A percentile compares a stretch with the other conserved stretches of the same genome.
These are phyloP conservation scores for Dunckerocampus dactyliophorus DNA, from an alignment of 2,113 vertebrate species.

Conservation along the genomic window DNA sequence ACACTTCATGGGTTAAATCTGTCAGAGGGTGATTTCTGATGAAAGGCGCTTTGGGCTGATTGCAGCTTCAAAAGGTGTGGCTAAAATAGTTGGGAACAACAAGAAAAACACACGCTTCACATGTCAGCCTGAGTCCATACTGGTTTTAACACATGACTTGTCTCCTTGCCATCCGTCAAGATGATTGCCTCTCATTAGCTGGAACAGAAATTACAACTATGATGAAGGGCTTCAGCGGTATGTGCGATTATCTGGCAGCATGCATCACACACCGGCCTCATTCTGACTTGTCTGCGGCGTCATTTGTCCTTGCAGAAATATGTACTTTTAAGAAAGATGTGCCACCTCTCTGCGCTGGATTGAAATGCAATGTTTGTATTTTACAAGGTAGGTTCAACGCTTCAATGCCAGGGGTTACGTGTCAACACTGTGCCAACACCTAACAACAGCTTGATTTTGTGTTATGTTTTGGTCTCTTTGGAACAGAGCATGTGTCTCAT, in stretches of 20 bases:
- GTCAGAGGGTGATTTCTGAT: background rate
- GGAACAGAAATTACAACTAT: conserved; percentile 42
- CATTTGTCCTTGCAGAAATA: background rate
- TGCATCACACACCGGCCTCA: conserved; percentile 23
- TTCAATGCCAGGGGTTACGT: conserved; percentile 36
- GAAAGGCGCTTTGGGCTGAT: conserved; percentile 4
- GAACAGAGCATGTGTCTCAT: conserved; percentile 39
- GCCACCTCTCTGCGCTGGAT: background rate
- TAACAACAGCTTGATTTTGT: conserved; percentile 22
- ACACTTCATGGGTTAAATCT: background rate
- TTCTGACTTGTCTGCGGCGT: conserved; percentile 7
- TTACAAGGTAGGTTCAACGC: conserved; percentile 35
- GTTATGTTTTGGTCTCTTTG: conserved; percentile 30
- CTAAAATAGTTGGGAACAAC: conserved; percentile 10
- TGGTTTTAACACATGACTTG: conserved; percentile 29
- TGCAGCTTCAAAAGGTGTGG: conserved; percentile 31
- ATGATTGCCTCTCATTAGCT: conserved; percentile 17
- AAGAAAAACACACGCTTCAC: conserved; percentile 16
- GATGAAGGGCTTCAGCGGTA: conserved; percentile 40
- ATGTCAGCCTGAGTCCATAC: conserved; percentile 11
- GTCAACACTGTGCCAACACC: conserved; percentile 43
- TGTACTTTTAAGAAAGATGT: background rate
- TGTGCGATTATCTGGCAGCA: conserved; percentile 10
- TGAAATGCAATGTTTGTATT: conserved; percentile 39
- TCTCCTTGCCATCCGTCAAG: conserved; percentile 11